Evolutionary conservation across 2,113 vertebrate species (phyloP).

Genomic region (Tauraco erythrolophus): DNA sequence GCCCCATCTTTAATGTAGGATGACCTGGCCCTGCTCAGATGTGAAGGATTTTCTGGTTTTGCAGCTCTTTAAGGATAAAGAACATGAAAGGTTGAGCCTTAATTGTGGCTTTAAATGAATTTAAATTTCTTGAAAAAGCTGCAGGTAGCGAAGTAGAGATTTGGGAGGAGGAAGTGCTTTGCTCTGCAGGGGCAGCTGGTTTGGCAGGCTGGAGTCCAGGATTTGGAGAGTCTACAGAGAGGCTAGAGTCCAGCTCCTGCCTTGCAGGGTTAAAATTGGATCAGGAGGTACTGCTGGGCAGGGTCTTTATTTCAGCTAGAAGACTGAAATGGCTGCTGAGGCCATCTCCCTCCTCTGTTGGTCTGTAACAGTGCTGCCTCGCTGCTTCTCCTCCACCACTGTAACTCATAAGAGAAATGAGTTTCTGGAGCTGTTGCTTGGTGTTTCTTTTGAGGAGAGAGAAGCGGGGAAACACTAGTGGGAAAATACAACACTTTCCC

Average conservation of each 20-base stretch:
- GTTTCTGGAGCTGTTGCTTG: not conserved
- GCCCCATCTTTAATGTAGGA: not conserved
- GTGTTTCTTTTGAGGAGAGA: not conserved
- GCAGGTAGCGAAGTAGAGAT: not conserved
- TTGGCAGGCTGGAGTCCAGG: not conserved
- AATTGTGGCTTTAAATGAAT: not conserved
- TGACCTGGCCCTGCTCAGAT: not conserved
- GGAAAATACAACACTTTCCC: not conserved
- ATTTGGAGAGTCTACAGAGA: not conserved
- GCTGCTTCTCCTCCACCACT: not conserved
- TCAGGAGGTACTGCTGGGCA: not conserved
- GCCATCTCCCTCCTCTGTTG: not conserved
- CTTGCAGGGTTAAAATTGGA: not conserved
- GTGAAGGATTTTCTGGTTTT: slow-evolving; percentile 15
- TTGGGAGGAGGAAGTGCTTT: not conserved
- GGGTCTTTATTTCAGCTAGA: not conserved
- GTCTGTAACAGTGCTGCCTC: not conserved
- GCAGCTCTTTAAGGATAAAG: not conserved
- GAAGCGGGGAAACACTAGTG: not conserved
- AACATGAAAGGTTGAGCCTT: not conserved
- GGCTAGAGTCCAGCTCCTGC: not conserved
- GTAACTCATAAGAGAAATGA: not conserved
- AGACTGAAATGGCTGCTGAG: not conserved
- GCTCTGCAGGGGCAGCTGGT: not conserved
- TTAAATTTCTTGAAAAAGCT: not conserved